Base-by-base conservation (phyloP, 2,888 invertebrate species). In the Byasa hedistus region DNA sequence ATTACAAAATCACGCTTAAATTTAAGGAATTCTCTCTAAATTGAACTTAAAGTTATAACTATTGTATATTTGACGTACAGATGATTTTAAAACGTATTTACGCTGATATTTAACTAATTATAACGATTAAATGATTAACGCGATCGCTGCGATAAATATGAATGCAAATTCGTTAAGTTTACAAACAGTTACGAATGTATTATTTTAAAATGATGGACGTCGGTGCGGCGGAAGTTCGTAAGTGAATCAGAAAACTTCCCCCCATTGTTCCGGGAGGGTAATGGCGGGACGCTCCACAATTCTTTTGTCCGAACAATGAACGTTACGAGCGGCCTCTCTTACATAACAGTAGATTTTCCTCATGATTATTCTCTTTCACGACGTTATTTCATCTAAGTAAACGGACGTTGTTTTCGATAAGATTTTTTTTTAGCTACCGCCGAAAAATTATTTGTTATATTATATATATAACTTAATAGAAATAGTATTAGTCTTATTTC, bases 291-390 rank as follows among this genome's bases (percentile, higher is more conserved):
- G 57, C 22, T 36, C 36, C 61, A 57, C 65, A 61, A 65, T 65
- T 65, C 65, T 65, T 65, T 65, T 61, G 61, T 65, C 27, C 61
- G 57, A 23, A 61, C 57, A 65, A 60, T 60, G 32, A 32, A 19
- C 24, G 57, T 60, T 65, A 51, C 65, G 56, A 39, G 27, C n/a
- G 19, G 15, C 39, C 27, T 56, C 61, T 55, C 65, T 65, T 65
- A 65, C 39, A 51, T 65, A 65, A 65, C 65, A 57, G 56, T 56
- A 57, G 57, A 51, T 61, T 36, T 57, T 65, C 65, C 65, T 51
- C 23, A 15, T 32, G 56, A 65, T 65, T 57, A 55, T 61, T 56
- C 23, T 36, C 39, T 58, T 64, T 64, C 58, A 23, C 39, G 15
- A 36, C 39, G 65, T 59, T 56, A 65, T 61, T 65, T 65, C 23